Base-by-base conservation (phyloP, 2,797 vertebrate genomes). In the Ctenopoma kingsleyae region DNA sequence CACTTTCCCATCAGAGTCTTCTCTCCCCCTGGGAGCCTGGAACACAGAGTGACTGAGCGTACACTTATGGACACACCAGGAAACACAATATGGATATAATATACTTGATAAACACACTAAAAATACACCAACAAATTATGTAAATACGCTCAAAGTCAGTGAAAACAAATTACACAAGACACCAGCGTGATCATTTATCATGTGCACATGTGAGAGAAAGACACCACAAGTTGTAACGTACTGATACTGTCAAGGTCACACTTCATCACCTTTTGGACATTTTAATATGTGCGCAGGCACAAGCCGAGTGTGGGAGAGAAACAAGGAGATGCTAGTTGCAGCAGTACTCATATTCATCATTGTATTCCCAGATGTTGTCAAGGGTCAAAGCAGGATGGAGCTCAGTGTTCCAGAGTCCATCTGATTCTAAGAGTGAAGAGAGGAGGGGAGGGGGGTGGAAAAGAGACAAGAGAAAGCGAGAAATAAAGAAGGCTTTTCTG, bases 1-100 rank as follows among this genome's bases (percentile, higher is more conserved):
- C 90, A 93, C 82, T 92, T 94, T 92, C 91, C 84, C 91, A 91
- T 87, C 89, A 83, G 67, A 76, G 86, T 88, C 76, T 89, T 60
- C 47, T 80, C 78, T 79, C 64, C 81, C 77, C 72, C 65, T 70
- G 81, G 84, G 83, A 91, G 79, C 78, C 72, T 53, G 68, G 81
- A 89, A 72, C 80, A 78, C 17, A 68, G 53, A 74, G 70, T 69
- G 80, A 83, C 83, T 81, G 75, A 83, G 78, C 73, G 25, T 54
- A 79, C 44, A 66, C 55, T 40, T 52, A 56, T 19, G 65, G 43
- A 73, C 70, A 73, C 67, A 54, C 52, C 22, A 60, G 35, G 72
- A 80, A 73, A 81, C 73, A 74, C 55, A 71, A 72, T 65, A 64
- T 61, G 72, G 66, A 80, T 75, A 48, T 22, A n/a, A 62, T 52